A percentile compares a stretch with the other conserved stretches of the same genome.
phyloP scores from a whole-genome alignment of 2,797 vertebrate species.

The Enteromius paludinosus region DNA sequence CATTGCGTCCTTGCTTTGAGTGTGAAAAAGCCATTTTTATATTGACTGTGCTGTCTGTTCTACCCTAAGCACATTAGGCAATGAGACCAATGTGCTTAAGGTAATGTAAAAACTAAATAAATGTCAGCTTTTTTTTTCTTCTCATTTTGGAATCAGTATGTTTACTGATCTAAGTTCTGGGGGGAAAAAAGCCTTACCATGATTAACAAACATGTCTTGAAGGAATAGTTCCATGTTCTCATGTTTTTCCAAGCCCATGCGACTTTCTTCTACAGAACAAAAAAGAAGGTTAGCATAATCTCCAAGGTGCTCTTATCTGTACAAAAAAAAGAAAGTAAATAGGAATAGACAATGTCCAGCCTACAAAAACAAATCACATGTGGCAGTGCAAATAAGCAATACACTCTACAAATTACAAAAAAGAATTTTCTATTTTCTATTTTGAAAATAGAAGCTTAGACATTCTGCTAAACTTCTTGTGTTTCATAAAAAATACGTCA shows the following conservation, averaged over 20 bases:
- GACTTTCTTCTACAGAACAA: not conserved
- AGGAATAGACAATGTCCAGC: not conserved
- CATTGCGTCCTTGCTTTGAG: constrained; percentile 84
- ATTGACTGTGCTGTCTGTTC: constrained; percentile 85
- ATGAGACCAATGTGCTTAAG: constrained; percentile 74
- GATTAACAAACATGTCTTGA: not conserved
- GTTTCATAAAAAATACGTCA: not conserved
- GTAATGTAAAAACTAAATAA: constrained; percentile 76
- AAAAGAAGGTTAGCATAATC: not conserved
- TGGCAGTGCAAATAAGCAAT: not conserved
- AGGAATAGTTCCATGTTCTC: not conserved
- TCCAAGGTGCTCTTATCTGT: not conserved
- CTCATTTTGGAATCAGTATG: constrained; percentile 70
- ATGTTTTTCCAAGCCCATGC: not conserved
- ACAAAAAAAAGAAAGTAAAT: not conserved
- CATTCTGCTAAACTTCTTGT: not conserved
- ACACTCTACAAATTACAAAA: not conserved
- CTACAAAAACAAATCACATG: not conserved
- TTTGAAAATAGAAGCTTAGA: not conserved
- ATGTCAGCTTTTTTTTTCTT: constrained; percentile 77
- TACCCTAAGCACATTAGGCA: constrained; percentile 81
- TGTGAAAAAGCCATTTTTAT: constrained; percentile 88
- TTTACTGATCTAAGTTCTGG: constrained; percentile 63
- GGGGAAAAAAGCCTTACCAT: not conserved
- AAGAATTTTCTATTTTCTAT: too few species aligned